Percentiles rank a stretch among this genome's conserved stretches.
Evolutionary conservation across 2,888 invertebrate genomes (phyloP).

Genomic region (Pseudolycoriella hygida): DNA sequence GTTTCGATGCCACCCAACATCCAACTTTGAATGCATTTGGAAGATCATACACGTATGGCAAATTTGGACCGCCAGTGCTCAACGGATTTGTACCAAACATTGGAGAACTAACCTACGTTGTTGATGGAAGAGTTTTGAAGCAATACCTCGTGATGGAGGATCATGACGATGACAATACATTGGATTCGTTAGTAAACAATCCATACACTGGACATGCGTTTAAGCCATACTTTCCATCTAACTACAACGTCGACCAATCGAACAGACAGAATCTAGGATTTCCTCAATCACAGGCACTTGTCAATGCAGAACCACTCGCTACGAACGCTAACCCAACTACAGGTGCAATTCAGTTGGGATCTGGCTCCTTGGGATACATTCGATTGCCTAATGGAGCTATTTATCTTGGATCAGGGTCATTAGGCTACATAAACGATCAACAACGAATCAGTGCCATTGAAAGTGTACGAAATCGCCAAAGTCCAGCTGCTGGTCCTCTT

Average conservation of each 20-base stretch:
- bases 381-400: slow-evolving; percentile 25
- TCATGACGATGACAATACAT: slow-evolving; percentile 21
- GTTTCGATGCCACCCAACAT: neutral
- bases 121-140: slow-evolving; percentile 23
- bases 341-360: slow-evolving; percentile 23
- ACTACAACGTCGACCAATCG: neutral
- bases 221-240: slow-evolving; percentile 4
- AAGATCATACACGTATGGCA: neutral
- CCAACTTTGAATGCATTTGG: neutral
- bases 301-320: neutral
- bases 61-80: neutral
- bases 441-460: slow-evolving; percentile 12
- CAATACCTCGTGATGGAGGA: slow-evolving; percentile 28
- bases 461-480: slow-evolving; percentile 3
- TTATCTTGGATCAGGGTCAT: slow-evolving; percentile 27
- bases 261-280: neutral
- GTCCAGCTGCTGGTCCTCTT: slow-evolving; percentile 6
- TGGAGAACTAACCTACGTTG: slow-evolving; percentile 16
- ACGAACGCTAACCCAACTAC: slow-evolving; percentile 11
- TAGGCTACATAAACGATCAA: slow-evolving; percentile 25
- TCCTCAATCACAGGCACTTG: neutral
- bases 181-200: slow-evolving; percentile 3
- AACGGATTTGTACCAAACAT: slow-evolving; percentile 9
- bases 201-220: neutral
- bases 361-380: slow-evolving; percentile 27